phyloP scores from a whole-genome alignment of 2,113 vertebrate genomes.

The Paratilapia polleni region DNA sequence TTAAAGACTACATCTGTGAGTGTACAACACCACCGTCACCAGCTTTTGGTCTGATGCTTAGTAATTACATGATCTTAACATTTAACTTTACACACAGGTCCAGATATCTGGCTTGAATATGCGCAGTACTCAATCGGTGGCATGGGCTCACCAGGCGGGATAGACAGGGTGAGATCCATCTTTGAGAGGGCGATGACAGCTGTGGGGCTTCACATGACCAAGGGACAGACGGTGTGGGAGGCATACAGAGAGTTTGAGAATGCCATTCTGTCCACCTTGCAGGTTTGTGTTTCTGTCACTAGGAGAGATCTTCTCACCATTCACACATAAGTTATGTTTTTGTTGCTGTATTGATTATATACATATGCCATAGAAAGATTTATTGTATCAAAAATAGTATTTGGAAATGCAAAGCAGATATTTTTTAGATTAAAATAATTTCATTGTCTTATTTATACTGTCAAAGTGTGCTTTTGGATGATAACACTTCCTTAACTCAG shows the following conservation, averaged over 20 bases:
- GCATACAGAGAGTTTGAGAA: conserved; percentile 96
- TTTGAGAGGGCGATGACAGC: conserved; percentile 92
- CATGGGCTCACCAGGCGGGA: conserved; percentile 91
- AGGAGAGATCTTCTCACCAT: neutral
- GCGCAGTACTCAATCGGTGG: conserved; percentile 96
- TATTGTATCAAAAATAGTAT: neutral
- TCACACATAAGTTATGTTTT: neutral
- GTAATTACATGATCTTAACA: neutral
- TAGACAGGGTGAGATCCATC: conserved; percentile 88
- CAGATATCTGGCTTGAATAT: conserved; percentile 98
- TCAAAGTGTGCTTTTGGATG: neutral
- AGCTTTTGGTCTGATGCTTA: neutral
- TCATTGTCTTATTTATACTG: neutral
- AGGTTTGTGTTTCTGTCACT: conserved; percentile 80
- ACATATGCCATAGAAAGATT: neutral
- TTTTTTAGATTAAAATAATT: neutral
- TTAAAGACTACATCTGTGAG: conserved; percentile 97
- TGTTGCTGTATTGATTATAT: neutral
- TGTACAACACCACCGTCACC: neutral
- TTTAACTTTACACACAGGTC: conserved; percentile 79
- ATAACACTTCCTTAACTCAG: neutral
- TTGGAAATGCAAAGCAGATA: neutral
- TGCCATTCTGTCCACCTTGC: conserved; percentile 89
- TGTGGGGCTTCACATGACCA: conserved; percentile 92
- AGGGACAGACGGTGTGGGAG: conserved; percentile 92